phyloP scores from a whole-genome alignment of 2,797 vertebrate species.

The Pseudochaenichthys georgianus region DNA sequence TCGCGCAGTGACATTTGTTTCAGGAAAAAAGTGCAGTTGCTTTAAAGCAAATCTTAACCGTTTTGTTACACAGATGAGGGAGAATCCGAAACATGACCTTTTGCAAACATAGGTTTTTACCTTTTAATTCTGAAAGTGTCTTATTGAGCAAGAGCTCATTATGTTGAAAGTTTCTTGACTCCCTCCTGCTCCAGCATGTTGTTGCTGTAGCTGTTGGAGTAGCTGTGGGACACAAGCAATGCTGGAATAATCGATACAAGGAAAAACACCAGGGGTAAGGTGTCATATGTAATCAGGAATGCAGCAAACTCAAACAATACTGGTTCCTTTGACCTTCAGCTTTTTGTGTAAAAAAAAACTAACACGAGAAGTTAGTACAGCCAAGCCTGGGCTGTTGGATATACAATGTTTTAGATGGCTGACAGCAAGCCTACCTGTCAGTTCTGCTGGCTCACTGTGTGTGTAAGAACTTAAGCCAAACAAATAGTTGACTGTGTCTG shows the following conservation, averaged over 20 bases:
- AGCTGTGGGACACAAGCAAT: slow-evolving; percentile 18
- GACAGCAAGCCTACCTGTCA: slow-evolving; percentile 6
- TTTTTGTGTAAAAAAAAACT: no score
- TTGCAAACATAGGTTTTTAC: background rate
- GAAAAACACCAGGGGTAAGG: slow-evolving; percentile 44
- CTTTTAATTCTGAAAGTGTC: slow-evolving; percentile 1
- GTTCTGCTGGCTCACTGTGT: background rate
- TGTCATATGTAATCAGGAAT: slow-evolving; percentile 43
- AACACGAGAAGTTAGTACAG: no score
- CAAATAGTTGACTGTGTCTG: background rate
- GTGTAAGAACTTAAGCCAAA: background rate
- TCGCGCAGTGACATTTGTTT: background rate
- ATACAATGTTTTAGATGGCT: slow-evolving; percentile 23
- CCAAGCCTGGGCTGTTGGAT: background rate
- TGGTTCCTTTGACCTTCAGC: no score
- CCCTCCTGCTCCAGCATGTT: slow-evolving; percentile 16
- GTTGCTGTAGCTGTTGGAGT: slow-evolving; percentile 29
- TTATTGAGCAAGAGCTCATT: slow-evolving; percentile 14
- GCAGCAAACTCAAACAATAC: background rate
- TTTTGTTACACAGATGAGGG: background rate
- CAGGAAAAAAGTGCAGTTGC: background rate
- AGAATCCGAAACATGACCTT: background rate
- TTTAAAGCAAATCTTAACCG: no score
- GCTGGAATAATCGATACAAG: slow-evolving; percentile 40
- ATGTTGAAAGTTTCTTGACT: no score